phyloP scores from a whole-genome alignment of 2,888 invertebrate genomes.

The Polyommatus icarus region DNA sequence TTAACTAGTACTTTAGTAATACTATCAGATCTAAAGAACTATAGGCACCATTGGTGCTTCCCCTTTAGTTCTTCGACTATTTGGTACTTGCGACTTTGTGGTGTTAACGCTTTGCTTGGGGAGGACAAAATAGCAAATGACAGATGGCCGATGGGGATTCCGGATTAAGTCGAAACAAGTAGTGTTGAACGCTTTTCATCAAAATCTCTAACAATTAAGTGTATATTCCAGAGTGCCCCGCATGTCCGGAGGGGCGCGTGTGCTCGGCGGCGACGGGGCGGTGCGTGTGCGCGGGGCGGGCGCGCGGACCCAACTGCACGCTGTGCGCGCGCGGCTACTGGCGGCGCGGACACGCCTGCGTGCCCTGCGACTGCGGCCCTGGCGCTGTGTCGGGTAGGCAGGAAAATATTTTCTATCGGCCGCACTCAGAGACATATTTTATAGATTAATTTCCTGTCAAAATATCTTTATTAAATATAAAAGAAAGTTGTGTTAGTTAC shows the following conservation, averaged over 20 bases:
- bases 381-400: slow-evolving; percentile 62
- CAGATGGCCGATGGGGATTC: too few relatives aligned
- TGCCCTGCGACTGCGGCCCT: slow-evolving; percentile 83
- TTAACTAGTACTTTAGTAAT: too few relatives aligned
- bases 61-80: neutral
- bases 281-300: slow-evolving; percentile 94
- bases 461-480: too few relatives aligned
- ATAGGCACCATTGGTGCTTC: neutral
- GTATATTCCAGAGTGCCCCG: slow-evolving; percentile 83
- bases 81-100: neutral
- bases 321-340: slow-evolving; percentile 90
- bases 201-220: too few relatives aligned
- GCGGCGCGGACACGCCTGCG: slow-evolving; percentile 92
- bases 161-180: too few relatives aligned
- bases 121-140: slow-evolving; percentile 7
- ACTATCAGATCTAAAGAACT: neutral
- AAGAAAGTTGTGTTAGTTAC: too few relatives aligned
- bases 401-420: neutral
- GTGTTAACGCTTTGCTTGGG: too few relatives aligned
- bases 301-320: slow-evolving; percentile 90
- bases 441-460: too few relatives aligned
- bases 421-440: neutral
- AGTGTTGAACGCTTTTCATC: too few relatives aligned
- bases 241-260: slow-evolving; percentile 90
- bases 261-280: slow-evolving; percentile 94